phyloP scores from a whole-genome alignment of 2,888 invertebrate species.

The Coronaproctus castanopsis region DNA sequence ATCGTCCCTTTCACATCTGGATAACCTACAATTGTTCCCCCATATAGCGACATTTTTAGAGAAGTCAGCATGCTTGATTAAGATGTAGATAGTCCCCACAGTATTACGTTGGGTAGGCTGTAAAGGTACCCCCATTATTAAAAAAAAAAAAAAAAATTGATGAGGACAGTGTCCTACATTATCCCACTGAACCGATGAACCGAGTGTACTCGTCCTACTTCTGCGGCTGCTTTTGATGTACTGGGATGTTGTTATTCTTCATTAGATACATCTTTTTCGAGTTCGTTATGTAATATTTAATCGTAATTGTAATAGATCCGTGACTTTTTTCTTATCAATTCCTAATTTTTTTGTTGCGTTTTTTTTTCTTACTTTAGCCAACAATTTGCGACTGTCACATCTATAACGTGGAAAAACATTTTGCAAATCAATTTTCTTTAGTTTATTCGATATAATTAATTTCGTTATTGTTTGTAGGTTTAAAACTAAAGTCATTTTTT shows the following conservation, averaged over 20 bases:
- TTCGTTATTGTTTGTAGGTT: background rate
- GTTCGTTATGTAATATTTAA: background rate
- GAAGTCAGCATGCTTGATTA: too few species aligned
- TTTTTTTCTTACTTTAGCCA: slow-evolving; percentile 5
- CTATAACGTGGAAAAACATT: slow-evolving; percentile 9
- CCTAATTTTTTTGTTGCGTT: background rate
- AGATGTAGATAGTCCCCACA: too few species aligned
- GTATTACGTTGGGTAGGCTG: too few species aligned
- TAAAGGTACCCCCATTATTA: too few species aligned
- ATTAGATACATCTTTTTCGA: background rate
- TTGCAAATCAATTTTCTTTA: slow-evolving; percentile 14
- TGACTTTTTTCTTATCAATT: background rate
- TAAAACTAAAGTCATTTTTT: background rate
- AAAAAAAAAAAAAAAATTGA: too few species aligned
- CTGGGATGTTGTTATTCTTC: background rate
- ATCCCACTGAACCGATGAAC: background rate
- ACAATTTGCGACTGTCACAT: slow-evolving; percentile 8
- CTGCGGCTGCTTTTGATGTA: background rate
- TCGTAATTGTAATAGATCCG: slow-evolving; percentile 8
- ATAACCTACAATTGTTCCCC: too few species aligned
- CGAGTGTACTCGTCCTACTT: background rate
- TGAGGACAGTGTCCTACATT: background rate
- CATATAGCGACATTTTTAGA: too few species aligned
- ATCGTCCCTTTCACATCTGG: too few species aligned
- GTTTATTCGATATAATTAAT: slow-evolving; percentile 7